phyloP scores from a whole-genome alignment of 2,113 vertebrate genomes.

The Grammomys surdaster region DNA sequence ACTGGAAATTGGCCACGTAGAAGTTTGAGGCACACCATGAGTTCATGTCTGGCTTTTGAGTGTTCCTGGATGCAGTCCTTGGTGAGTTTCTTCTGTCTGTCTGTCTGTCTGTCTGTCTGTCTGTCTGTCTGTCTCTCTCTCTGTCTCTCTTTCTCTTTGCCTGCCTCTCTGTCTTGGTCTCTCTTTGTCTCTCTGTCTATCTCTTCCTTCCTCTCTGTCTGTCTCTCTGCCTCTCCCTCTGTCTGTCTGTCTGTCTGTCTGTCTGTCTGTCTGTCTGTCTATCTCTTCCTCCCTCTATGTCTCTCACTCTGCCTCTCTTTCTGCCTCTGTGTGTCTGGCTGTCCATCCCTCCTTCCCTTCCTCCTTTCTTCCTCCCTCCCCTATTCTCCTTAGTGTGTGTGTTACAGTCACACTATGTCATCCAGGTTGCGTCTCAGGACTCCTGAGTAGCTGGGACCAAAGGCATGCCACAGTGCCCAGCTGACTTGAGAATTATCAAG shows the following conservation, averaged over 20 bases:
- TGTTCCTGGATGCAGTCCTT: not conserved
- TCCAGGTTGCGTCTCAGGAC: not conserved
- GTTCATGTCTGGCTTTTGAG: conserved; percentile 37
- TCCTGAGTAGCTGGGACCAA: not conserved
- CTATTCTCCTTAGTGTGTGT: too few species aligned
- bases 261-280: not conserved
- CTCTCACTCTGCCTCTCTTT: not conserved
- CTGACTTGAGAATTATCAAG: conserved; percentile 38
- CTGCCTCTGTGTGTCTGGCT: too few species aligned
- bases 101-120: not conserved
- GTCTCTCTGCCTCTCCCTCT: too few species aligned
- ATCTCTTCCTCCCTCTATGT: not conserved
- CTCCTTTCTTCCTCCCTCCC: too few species aligned
- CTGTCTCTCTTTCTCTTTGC: too few species aligned
- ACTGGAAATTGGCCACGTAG: not conserved
- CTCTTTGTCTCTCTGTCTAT: too few species aligned
- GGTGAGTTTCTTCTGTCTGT: not conserved
- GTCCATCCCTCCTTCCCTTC: too few species aligned
- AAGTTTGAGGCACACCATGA: not conserved
- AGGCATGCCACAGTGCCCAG: too few species aligned
- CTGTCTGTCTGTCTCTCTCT: too few species aligned
- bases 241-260: not conserved
- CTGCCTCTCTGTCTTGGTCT: too few species aligned
- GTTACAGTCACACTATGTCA: not conserved
- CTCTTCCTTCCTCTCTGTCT: too few species aligned